Base-by-base conservation (phyloP, 2,888 invertebrate species). In the Himalopsyche japonica region DNA sequence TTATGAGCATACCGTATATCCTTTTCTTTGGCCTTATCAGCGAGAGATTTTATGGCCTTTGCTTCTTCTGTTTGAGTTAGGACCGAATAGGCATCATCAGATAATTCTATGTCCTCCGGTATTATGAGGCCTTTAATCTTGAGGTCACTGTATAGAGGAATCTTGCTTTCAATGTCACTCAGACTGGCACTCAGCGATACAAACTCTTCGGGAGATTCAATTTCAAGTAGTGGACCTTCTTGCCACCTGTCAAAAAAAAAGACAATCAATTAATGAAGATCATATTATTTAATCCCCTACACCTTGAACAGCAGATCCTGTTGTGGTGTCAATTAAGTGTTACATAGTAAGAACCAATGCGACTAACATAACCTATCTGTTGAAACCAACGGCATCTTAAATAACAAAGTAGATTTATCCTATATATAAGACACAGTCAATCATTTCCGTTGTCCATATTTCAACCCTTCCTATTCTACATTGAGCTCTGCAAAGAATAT, bases 191-290 rank as follows among this genome's bases (percentile, higher is more conserved):
- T 34, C 32, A 24, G 15, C 8, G 37, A 77, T 3, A 20, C 34
- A 27, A 30, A n/a, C 20, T n/a, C 27, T 37, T 79, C 49, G 5
- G 87, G 80, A 18, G 87, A 87, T 78, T 93, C 91, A 6, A 95
- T 90, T 89, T 96, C 95, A 85, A 95, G 95, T 70, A 97, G 91
- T 0, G 96, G 95, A 43, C 96, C 96, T 88, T 95, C 94, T 90
- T 98, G 95, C 93, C 94, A 97, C 93, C 93, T 93, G 87, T 30
- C 15, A n/a, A 47, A 47, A 18, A 43, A 43, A 43, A 15, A 43
- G 8, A 10, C 10, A 10, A 12, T 15, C 3, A 43, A 43, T 43
- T 15, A 43, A 15, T 43, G 43, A 43, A 15, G 15, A 7, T 43
- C 43, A 15, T 37, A 37, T 15, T 43, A 32, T 77, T 77, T 77